phyloP scores from a whole-genome alignment of 2,113 vertebrate genomes.

The Solea senegalensis region DNA sequence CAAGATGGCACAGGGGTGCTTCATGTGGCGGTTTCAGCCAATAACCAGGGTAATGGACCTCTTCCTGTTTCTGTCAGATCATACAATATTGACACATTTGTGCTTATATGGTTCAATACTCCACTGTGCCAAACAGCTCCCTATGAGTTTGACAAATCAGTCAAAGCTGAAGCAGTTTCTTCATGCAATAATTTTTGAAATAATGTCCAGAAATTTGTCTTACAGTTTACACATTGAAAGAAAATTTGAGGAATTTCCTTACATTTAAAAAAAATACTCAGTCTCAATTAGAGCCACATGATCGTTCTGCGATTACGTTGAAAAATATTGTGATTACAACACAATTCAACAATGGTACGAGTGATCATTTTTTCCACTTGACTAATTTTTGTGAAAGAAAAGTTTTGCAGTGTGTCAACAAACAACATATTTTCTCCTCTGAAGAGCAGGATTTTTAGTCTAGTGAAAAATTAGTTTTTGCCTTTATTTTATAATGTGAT shows the following conservation, averaged over 20 bases:
- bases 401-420: too few species aligned
- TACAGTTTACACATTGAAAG: not conserved
- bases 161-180: not conserved
- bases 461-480: too few species aligned
- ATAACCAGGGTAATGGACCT: conserved; percentile 73
- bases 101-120: not conserved
- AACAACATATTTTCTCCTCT: too few species aligned
- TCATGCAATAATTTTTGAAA: not conserved
- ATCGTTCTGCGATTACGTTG: not conserved
- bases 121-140: too few species aligned
- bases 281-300: not conserved
- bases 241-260: not conserved
- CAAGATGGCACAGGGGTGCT: conserved; percentile 82
- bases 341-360: too few species aligned
- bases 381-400: too few species aligned
- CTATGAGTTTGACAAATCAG: not conserved
- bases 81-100: too few species aligned
- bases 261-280: not conserved
- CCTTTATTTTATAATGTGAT: not conserved
- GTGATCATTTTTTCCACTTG: too few species aligned
- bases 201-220: not conserved
- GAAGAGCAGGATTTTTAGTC: too few species aligned
- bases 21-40: conserved; percentile 85
- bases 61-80: not conserved
- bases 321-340: too few species aligned